These are phyloP conservation scores for Callyntrura guangdongensis DNA, from an alignment of 2,888 invertebrate genomes.

Conservation along the genomic window DNA sequence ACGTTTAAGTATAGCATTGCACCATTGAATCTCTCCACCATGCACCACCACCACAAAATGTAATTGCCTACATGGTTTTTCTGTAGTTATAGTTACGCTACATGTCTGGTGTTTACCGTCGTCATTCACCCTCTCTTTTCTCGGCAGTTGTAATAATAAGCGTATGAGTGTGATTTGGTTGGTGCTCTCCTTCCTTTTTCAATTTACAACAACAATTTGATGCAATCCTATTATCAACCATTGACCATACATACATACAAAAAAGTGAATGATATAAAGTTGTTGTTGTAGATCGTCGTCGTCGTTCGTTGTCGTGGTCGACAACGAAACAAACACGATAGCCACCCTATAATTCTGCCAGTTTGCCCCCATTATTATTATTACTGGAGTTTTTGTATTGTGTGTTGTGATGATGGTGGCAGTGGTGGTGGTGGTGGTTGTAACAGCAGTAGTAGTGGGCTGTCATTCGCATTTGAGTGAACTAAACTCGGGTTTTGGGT, in stretches of 20 bases:
- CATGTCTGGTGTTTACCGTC: background rate
- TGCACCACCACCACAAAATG: constrained; percentile 11
- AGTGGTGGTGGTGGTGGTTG: no score
- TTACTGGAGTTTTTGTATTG: constrained; percentile 23
- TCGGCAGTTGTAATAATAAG: background rate
- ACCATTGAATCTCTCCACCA: background rate
- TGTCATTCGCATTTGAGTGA: no score
- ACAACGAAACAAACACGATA: background rate
- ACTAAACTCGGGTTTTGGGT: background rate
- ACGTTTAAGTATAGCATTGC: background rate
- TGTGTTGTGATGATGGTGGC: background rate
- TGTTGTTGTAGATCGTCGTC: background rate
- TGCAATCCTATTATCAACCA: background rate
- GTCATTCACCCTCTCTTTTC: constrained; percentile 37
- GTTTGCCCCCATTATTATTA: background rate
- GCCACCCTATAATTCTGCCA: constrained; percentile 39
- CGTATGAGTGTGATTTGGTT: background rate
- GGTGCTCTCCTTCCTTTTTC: constrained; percentile 24
- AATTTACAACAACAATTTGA: constrained; percentile 24
- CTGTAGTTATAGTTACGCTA: background rate
- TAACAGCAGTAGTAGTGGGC: no score
- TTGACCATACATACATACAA: background rate
- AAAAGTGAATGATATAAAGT: constrained; percentile 7
- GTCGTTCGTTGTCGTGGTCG: background rate
- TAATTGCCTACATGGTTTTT: background rate